Evolutionary conservation across 2,888 invertebrate genomes (phyloP).

Genomic region (Sabatieria punctata): DNA sequence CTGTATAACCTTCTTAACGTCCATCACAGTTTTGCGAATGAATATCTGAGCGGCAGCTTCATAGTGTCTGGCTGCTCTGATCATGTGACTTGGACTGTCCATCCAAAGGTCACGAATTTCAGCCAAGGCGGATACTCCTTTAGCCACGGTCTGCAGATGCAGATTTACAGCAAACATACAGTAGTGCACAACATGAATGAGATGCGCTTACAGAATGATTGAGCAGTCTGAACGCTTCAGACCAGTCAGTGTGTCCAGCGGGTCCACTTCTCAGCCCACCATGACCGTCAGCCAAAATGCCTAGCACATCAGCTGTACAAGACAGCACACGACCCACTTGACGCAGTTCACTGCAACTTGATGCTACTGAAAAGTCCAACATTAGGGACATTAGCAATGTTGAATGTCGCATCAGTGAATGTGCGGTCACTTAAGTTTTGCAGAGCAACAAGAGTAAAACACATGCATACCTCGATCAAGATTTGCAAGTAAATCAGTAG

Average conservation of each 20-base stretch:
- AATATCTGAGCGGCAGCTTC: constrained; percentile 40
- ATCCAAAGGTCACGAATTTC: constrained; percentile 32
- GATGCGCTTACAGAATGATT: too few relatives aligned
- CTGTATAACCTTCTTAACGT: constrained; percentile 1
- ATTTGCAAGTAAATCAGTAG: too few relatives aligned
- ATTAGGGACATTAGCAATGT: constrained; percentile 10
- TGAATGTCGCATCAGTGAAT: too few relatives aligned
- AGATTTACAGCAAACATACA: not conserved
- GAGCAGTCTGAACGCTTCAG: constrained; percentile 27
- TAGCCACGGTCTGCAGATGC: constrained; percentile 3
- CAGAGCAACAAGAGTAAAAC: not conserved
- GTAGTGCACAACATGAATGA: too few relatives aligned
- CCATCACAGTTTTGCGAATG: constrained; percentile 26
- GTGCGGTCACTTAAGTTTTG: too few relatives aligned
- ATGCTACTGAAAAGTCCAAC: constrained; percentile 11
- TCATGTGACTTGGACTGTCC: constrained; percentile 32
- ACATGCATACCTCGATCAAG: too few relatives aligned
- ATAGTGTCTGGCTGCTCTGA: constrained; percentile 41
- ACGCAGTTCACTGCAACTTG: constrained; percentile 9
- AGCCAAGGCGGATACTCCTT: constrained; percentile 30
- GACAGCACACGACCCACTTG: constrained; percentile 35
- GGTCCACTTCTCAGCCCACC: constrained; percentile 41
- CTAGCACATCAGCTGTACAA: constrained; percentile 36
- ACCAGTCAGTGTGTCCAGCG: constrained; percentile 37
- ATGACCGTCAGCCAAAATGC: constrained; percentile 33